phyloP scores from a whole-genome alignment of 2,797 vertebrate species.

The Chiroxiphia lanceolata region DNA sequence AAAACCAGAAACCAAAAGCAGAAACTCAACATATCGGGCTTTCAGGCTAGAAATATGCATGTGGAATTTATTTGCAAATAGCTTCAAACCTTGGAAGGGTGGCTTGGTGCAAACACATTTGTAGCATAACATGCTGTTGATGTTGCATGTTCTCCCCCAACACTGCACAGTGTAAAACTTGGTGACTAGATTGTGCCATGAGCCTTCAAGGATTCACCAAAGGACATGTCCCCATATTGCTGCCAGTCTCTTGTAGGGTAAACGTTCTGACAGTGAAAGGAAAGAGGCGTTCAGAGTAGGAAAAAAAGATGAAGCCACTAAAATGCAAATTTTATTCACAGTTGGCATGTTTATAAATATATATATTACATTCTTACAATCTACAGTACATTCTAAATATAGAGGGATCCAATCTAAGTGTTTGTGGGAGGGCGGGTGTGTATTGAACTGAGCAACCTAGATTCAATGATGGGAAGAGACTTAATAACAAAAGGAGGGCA shows the following conservation, averaged over 20 bases:
- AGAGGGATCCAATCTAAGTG: conserved; percentile 20
- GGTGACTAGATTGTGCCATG: not conserved
- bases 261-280: not conserved
- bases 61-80: conserved; percentile 32
- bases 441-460: conserved; percentile 11
- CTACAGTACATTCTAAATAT: conserved; percentile 66
- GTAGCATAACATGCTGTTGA: not conserved
- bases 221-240: not conserved
- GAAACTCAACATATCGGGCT: not conserved
- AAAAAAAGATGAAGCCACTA: conserved; percentile 55
- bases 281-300: conserved; percentile 41
- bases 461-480: conserved; percentile 7
- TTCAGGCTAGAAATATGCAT: not conserved
- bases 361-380: conserved; percentile 78
- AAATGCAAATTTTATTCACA: conserved; percentile 76
- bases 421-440: conserved; percentile 14
- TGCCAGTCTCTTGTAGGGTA: conserved; percentile 17
- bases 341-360: conserved; percentile 75
- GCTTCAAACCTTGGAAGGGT: not conserved
- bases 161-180: not conserved
- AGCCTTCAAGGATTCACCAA: not conserved
- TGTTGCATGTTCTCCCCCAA: not conserved
- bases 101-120: not conserved
- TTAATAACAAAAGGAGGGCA: not conserved
- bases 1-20: not conserved